phyloP scores from a whole-genome alignment of 2,797 vertebrate species.

The Sarcoramphus papa region DNA sequence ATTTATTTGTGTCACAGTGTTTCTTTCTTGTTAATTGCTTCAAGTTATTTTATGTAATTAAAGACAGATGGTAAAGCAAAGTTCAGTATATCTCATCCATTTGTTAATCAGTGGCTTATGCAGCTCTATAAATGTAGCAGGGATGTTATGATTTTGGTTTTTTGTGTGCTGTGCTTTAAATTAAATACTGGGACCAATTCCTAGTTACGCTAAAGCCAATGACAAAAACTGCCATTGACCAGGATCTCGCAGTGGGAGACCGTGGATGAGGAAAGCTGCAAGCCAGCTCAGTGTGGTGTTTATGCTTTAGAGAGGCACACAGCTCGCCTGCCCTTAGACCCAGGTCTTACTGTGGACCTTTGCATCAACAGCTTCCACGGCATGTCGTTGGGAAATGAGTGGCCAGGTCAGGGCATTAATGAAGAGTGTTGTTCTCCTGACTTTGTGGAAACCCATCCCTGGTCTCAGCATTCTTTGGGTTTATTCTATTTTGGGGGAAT shows the following conservation, averaged over 20 bases:
- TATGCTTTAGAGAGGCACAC: slow-evolving; percentile 1
- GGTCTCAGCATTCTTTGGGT: neutral
- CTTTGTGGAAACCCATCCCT: neutral
- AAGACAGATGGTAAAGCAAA: slow-evolving; percentile 66
- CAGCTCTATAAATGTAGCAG: slow-evolving; percentile 57
- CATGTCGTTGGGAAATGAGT: fast-evolving
- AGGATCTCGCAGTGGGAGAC: slow-evolving; percentile 56
- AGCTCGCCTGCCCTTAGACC: neutral
- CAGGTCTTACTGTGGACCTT: neutral
- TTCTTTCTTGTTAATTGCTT: slow-evolving; percentile 65
- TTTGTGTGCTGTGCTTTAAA: slow-evolving; percentile 62
- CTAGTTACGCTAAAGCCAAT: slow-evolving; percentile 44
- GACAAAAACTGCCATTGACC: slow-evolving; percentile 64
- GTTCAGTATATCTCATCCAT: slow-evolving; percentile 65
- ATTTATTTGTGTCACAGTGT: slow-evolving; percentile 63
- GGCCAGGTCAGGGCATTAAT: neutral
- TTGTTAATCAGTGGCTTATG: slow-evolving; percentile 62
- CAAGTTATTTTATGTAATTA: slow-evolving; percentile 69
- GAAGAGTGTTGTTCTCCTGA: neutral
- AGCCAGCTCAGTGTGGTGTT: slow-evolving; percentile 49
- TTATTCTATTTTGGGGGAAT: slow-evolving; percentile 15
- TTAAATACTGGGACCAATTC: slow-evolving; percentile 54
- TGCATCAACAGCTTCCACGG: neutral
- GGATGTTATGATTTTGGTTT: slow-evolving; percentile 53
- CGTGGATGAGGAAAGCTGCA: slow-evolving; percentile 5